A percentile compares a stretch with the other conserved stretches of the same genome.
phyloP scores from a whole-genome alignment of 1,140 invertebrate genomes.

The Lordiphosa stackelbergi region DNA sequence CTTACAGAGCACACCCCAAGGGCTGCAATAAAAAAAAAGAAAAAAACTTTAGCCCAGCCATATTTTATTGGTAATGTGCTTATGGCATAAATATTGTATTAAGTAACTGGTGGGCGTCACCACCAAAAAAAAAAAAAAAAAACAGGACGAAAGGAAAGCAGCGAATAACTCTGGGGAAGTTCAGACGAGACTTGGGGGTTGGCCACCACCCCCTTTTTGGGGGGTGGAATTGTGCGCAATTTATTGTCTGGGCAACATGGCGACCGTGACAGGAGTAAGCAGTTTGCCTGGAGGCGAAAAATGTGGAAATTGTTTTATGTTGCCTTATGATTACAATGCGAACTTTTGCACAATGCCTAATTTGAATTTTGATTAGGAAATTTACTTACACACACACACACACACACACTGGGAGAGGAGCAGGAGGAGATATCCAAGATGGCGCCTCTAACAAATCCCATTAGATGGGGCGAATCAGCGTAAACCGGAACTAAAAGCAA shows the following conservation, averaged over 20 bases:
- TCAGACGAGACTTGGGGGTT: constrained; percentile 22
- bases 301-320: constrained; percentile 74
- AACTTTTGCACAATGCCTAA: constrained; percentile 75
- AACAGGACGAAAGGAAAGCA: not conserved
- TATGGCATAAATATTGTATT: constrained; percentile 76
- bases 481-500: constrained; percentile 72
- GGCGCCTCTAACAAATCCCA: constrained; percentile 60
- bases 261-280: constrained; percentile 21
- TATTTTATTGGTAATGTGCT: constrained; percentile 76
- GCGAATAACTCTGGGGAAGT: constrained; percentile 17
- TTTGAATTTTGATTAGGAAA: constrained; percentile 77
- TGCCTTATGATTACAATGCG: constrained; percentile 72
- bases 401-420: constrained; percentile 7
- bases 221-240: constrained; percentile 71
- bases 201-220: constrained; percentile 28
- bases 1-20: constrained; percentile 15
- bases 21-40: constrained; percentile 47
- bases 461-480: constrained; percentile 69
- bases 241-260: constrained; percentile 68
- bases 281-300: constrained; percentile 47
- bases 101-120: constrained; percentile 75
- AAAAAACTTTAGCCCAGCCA: constrained; percentile 51
- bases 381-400: constrained; percentile 63
- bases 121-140: constrained; percentile 43
- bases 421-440: constrained; percentile 41